These are phyloP conservation scores for Lemur catta DNA, from an alignment of 2,797 vertebrate species.

Conservation along the genomic window DNA sequence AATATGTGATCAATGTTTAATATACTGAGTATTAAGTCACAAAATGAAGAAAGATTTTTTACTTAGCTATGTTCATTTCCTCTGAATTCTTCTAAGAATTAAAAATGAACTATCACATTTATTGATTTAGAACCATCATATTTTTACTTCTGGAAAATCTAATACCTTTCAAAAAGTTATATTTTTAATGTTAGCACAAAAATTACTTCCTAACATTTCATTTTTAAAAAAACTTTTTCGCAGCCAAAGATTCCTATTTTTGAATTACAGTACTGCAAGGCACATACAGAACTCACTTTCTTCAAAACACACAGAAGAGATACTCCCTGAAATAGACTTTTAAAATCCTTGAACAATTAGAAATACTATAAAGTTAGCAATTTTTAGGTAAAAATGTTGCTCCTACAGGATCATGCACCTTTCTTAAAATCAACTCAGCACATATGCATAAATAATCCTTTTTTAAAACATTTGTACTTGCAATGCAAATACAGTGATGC, in stretches of 20 bases:
- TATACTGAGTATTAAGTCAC: constrained; percentile 56
- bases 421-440: constrained; percentile 80
- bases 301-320: constrained; percentile 83
- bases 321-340: constrained; percentile 86
- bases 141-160: constrained; percentile 82
- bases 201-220: constrained; percentile 71
- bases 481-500: constrained; percentile 73
- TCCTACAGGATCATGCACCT: constrained; percentile 82
- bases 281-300: constrained; percentile 86
- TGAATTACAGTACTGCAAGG: constrained; percentile 87
- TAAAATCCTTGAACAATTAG: constrained; percentile 83
- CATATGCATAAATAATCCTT: constrained; percentile 77
- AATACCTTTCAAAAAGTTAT: constrained; percentile 77
- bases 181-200: constrained; percentile 81
- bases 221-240: constrained; percentile 76
- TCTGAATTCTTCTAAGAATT: constrained; percentile 59
- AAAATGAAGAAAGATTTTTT: constrained; percentile 42
- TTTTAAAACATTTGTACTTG: constrained; percentile 75
- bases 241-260: constrained; percentile 79
- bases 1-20: constrained; percentile 49
- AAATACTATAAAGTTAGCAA: constrained; percentile 86
- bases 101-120: constrained; percentile 72
- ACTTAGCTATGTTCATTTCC: constrained; percentile 5
- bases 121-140: constrained; percentile 73
- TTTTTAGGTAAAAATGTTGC: constrained; percentile 81